Percentiles rank a stretch among this genome's conserved stretches.
phyloP scores from a whole-genome alignment of 1,140 invertebrate species.

The Drosophila sucinea region DNA sequence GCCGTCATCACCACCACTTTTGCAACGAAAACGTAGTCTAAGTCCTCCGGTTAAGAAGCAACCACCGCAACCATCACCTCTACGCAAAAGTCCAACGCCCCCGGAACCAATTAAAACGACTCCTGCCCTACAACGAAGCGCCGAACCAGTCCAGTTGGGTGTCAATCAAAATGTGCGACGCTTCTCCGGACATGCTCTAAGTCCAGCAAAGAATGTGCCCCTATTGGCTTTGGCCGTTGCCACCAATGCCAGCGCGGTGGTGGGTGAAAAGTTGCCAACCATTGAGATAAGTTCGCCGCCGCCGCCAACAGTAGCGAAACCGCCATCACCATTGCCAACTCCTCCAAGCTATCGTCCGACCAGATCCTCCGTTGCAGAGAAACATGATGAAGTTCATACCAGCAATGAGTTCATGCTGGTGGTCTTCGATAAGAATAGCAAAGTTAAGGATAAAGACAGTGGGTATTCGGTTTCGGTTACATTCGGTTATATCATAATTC shows the following conservation, averaged over 20 bases:
- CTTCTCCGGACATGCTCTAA: slow-evolving; percentile 62
- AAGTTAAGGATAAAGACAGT: slow-evolving; percentile 83
- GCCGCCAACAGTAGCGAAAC: slow-evolving; percentile 24
- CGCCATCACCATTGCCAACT: slow-evolving; percentile 25
- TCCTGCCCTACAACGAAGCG: slow-evolving; percentile 66
- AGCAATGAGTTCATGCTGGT: slow-evolving; percentile 91
- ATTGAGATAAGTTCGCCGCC: slow-evolving; percentile 79
- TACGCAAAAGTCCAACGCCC: slow-evolving; percentile 71
- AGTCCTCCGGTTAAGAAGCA: slow-evolving; percentile 44
- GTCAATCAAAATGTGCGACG: slow-evolving; percentile 74
- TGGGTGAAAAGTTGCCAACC: slow-evolving; percentile 59
- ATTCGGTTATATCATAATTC: background rate
- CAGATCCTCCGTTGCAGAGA: slow-evolving; percentile 51
- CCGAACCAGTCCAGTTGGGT: slow-evolving; percentile 71
- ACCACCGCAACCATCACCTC: slow-evolving; percentile 8
- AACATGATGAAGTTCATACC: slow-evolving; percentile 81
- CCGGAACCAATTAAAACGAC: slow-evolving; percentile 70
- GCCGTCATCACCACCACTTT: slow-evolving; percentile 29
- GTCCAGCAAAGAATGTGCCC: slow-evolving; percentile 75
- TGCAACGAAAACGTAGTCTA: slow-evolving; percentile 46
- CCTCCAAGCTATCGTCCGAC: slow-evolving; percentile 19
- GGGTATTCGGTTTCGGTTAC: slow-evolving; percentile 36
- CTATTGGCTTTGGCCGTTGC: slow-evolving; percentile 71
- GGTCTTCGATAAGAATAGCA: slow-evolving; percentile 86
- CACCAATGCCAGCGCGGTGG: slow-evolving; percentile 49